These are phyloP conservation scores for Agriotes lineatus DNA, from an alignment of 2,888 invertebrate genomes.

Conservation along the genomic window DNA sequence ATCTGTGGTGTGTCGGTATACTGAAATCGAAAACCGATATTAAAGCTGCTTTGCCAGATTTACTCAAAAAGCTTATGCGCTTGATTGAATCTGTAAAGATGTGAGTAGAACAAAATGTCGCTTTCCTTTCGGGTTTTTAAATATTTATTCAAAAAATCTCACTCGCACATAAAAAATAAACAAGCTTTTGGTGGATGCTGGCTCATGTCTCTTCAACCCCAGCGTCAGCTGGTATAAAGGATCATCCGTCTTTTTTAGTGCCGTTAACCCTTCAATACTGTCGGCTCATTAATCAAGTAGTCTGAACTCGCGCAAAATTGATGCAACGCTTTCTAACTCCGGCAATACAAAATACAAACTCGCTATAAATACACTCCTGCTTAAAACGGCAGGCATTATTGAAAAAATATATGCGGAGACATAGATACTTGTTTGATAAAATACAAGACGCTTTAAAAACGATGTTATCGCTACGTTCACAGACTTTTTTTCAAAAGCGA, in stretches of 20 bases:
- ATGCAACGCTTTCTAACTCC: conserved; percentile 40
- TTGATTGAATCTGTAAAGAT: too few relatives aligned
- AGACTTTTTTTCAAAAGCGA: too few relatives aligned
- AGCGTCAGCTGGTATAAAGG: conserved; percentile 51
- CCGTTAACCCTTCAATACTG: conserved; percentile 59
- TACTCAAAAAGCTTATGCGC: too few relatives aligned
- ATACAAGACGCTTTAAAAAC: too few relatives aligned
- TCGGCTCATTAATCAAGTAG: conserved; percentile 56
- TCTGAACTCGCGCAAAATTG: conserved; percentile 45
- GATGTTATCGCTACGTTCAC: too few relatives aligned
- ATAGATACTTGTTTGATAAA: too few relatives aligned
- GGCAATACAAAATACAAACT: conserved; percentile 18
- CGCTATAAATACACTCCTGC: background rate
- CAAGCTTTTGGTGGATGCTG: conserved; percentile 36
- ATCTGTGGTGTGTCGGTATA: too few relatives aligned
- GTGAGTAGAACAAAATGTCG: background rate
- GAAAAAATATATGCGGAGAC: too few relatives aligned
- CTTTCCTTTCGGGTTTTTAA: background rate
- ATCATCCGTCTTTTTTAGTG: conserved; percentile 59
- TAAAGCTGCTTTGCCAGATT: too few relatives aligned
- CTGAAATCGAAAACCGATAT: too few relatives aligned
- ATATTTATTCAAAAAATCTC: background rate
- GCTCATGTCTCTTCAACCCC: conserved; percentile 29
- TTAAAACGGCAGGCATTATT: too few relatives aligned
- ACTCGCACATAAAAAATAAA: conserved; percentile 29